Base-by-base conservation (phyloP, 1,140 invertebrate species). In the Akabosia matsudoensis region DNA sequence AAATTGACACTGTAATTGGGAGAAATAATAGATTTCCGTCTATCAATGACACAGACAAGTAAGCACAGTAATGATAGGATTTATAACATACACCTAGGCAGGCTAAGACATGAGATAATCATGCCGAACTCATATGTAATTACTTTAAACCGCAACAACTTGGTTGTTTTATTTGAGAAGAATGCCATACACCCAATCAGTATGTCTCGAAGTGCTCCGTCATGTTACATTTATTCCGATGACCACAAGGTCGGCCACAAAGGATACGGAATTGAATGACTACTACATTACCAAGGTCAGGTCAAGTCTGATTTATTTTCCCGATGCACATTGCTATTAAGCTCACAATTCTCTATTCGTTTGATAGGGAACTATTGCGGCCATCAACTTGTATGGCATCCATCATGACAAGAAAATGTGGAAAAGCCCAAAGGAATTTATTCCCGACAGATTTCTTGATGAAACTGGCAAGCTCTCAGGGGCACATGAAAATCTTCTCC, bases 141-240 rank as follows among this genome's bases (percentile, higher is more conserved):
- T n/a, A n/a, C n/a, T n/a, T n/a, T n/a, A n/a, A n/a, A n/a, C n/a
- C n/a, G n/a, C n/a, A n/a, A n/a, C n/a, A n/a, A n/a, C n/a, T n/a
- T n/a, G n/a, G n/a, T 45, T 45, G 37, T 45, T 45, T 45, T 45
- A 18, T 45, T 7, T 73, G 72, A 22, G 14, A 80, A 92, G 91
- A 54, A 89, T 94, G 88, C 91, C 92, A 0, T 95, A 93, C 82
- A 88, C 90, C 56, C 92, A 92, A 84, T 91, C 91, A 0, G 86
- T 93, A 28, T 88, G 91, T 0, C 83, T 92, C 80, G 92, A 95
- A 85, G 88, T 90, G 0, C 82, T 93, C 0, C 86, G 93, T 33
- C 89, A 92, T 85, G 93, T 93, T 79, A 90, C 91, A 87, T 90
- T 91, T 4, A 86, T 91, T 80, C 91, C 91, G 0, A 90, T 93